Evolutionary conservation across 1,140 invertebrate genomes (phyloP), one percentile per base, ranked within the genome.

Genomic region (Drosophila watanabei): DNA sequence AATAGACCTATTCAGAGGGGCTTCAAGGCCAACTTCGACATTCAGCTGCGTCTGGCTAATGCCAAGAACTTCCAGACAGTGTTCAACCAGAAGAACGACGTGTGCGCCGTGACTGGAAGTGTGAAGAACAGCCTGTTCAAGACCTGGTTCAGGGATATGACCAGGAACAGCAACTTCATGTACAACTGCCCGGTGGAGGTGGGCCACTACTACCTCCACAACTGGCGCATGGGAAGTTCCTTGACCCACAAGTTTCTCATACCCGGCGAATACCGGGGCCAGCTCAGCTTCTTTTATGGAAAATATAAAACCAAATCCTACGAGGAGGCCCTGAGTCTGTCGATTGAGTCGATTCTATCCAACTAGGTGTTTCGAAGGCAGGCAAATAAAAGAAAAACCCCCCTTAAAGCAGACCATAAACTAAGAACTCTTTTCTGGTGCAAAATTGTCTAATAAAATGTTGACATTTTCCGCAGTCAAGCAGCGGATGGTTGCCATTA

Each of bases 1-100:
- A 69, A 65, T 16, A 51, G 45, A 13, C 65, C 80, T 0, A 69
- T 92, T 30, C 39, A 41, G 2, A 43, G 76, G 11, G 92, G 89
- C 0, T 78, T 90, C n/a, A 90, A 83, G 35, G 64, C 62, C 10
- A 49, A 63, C 24, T 0, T 92, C 2, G 91, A 92, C 20, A 76
- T 88, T 54, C 80, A 92, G 49, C 32, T 92, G 35, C 79, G 85
- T 2, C 46, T 92, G 45, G 60, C 75, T 0, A 85, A 92, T 54
- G 87, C 92, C 0, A 92, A 90, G 39, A 70, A 6, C 20, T 92
- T 80, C 60, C 91, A 92, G 30, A 64, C 79, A 0, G 57, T 92
- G 4, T 91, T 92, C 30, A 72, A 16, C 8, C 79, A 84, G 2
- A 62, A 69, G 11, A 33, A 61, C 32, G 88, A 92, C 49, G 49